Conservation (phyloP, 2,113 vertebrate genomes). For the Pseudorhombus dupliciocellatus region DNA sequence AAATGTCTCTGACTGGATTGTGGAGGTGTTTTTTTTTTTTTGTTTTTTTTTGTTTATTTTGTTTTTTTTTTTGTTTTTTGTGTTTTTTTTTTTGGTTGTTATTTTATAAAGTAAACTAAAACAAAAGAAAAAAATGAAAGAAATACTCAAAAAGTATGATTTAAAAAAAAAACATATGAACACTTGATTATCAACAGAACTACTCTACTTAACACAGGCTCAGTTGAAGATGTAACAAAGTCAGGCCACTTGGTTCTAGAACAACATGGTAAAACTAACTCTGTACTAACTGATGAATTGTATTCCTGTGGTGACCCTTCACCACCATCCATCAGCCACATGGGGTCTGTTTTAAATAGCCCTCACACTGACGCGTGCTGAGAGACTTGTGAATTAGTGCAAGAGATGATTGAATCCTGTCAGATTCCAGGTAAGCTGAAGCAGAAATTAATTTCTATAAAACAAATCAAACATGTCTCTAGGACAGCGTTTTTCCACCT, state of each 20-base stretch:
- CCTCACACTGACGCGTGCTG: slow-evolving; percentile 16
- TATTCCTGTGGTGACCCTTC: not conserved
- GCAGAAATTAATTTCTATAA: slow-evolving; percentile 25
- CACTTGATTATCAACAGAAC: not conserved
- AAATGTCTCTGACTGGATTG: too few species aligned
- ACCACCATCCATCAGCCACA: slow-evolving; percentile 12
- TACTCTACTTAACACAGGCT: not conserved
- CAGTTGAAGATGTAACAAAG: slow-evolving; percentile 2
- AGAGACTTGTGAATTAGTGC: slow-evolving; percentile 36
- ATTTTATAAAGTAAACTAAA: too few species aligned
- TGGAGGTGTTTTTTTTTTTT: too few species aligned
- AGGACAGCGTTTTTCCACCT: too few species aligned
- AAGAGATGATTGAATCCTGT: slow-evolving; percentile 55
- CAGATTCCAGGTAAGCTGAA: slow-evolving; percentile 73
- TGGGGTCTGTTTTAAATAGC: not conserved
- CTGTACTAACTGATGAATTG: too few species aligned
- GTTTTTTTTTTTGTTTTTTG: too few species aligned
- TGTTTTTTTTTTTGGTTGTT: too few species aligned
- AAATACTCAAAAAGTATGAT: too few species aligned
- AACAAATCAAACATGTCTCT: too few species aligned
- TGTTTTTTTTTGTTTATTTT: too few species aligned
- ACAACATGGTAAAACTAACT: not conserved
- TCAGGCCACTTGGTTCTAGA: slow-evolving; percentile 12
- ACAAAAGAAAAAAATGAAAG: too few species aligned
- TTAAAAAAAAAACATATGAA: too few species aligned